Conservation (phyloP, 2,888 invertebrate species). For the Rhyacophila evoluta region DNA sequence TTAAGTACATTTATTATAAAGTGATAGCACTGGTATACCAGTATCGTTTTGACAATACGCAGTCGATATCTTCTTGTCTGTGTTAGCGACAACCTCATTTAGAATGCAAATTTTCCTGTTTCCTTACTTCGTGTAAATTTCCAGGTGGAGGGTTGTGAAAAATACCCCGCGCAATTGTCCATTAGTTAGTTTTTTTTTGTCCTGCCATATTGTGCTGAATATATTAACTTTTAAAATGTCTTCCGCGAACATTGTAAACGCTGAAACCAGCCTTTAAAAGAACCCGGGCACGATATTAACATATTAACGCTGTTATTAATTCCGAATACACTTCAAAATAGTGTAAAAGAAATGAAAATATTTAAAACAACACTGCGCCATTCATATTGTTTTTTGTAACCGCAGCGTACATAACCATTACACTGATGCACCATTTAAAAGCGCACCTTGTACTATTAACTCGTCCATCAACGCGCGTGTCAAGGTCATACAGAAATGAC, state of each 20-base stretch:
- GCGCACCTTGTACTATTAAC: too few relatives aligned
- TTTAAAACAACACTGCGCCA: not conserved
- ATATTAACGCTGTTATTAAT: not conserved
- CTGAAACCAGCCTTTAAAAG: not conserved
- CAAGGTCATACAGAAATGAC: too few relatives aligned
- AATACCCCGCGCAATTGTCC: not conserved
- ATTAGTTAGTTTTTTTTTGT: not conserved
- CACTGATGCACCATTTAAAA: too few relatives aligned
- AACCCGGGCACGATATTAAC: not conserved
- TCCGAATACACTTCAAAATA: not conserved
- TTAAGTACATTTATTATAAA: too few relatives aligned
- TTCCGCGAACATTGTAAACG: not conserved
- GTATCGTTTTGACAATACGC: too few relatives aligned
- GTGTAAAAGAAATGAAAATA: not conserved
- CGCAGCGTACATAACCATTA: too few relatives aligned
- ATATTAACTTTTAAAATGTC: conserved; percentile 13
- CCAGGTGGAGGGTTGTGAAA: not conserved
- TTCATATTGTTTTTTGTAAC: not conserved
- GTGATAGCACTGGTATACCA: too few relatives aligned
- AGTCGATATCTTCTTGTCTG: too few relatives aligned
- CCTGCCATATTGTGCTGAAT: not conserved
- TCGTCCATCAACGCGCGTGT: too few relatives aligned
- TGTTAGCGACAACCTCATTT: too few relatives aligned
- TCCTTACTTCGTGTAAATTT: too few relatives aligned
- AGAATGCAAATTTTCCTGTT: too few relatives aligned